Conservation (phyloP, 2,888 invertebrate genomes). For the Zygogramma bicolorata region DNA sequence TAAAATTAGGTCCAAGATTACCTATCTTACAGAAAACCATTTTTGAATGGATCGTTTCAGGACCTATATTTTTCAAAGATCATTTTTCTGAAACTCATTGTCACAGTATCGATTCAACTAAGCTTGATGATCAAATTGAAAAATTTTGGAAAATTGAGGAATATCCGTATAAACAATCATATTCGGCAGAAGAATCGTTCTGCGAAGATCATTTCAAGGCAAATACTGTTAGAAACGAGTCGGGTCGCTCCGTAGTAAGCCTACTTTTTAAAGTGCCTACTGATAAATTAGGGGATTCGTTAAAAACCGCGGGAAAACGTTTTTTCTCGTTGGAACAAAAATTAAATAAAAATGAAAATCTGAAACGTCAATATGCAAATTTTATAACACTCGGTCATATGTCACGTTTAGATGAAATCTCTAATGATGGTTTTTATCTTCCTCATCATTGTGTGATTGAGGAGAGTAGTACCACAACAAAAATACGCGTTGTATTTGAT, state of each 20-base stretch:
- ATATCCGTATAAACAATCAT: not conserved
- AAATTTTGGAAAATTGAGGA: too few species aligned
- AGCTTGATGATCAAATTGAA: not conserved
- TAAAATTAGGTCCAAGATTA: not conserved
- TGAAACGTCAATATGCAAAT: conserved; percentile 16
- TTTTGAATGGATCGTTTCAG: not conserved
- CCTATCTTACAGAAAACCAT: not conserved
- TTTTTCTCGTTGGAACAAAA: too few species aligned
- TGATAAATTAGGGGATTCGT: too few species aligned
- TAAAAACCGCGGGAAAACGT: too few species aligned
- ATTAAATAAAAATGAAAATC: conserved; percentile 14
- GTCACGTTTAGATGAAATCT: conserved; percentile 4
- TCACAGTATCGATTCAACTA: too few species aligned
- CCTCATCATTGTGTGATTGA: conserved; percentile 42
- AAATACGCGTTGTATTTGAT: conserved; percentile 35
- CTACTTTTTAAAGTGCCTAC: too few species aligned
- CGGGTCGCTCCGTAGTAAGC: too few species aligned
- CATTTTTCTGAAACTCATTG: not conserved
- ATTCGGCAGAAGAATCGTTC: conserved; percentile 19
- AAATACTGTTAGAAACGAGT: not conserved
- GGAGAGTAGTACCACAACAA: conserved; percentile 27
- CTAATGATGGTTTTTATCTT: conserved; percentile 16
- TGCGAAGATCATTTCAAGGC: conserved; percentile 24
- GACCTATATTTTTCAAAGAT: not conserved
- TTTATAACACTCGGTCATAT: conserved; percentile 30